These are phyloP conservation scores for Ramphastos sulfuratus DNA, from an alignment of 2,113 vertebrate species.

Conservation along the genomic window DNA sequence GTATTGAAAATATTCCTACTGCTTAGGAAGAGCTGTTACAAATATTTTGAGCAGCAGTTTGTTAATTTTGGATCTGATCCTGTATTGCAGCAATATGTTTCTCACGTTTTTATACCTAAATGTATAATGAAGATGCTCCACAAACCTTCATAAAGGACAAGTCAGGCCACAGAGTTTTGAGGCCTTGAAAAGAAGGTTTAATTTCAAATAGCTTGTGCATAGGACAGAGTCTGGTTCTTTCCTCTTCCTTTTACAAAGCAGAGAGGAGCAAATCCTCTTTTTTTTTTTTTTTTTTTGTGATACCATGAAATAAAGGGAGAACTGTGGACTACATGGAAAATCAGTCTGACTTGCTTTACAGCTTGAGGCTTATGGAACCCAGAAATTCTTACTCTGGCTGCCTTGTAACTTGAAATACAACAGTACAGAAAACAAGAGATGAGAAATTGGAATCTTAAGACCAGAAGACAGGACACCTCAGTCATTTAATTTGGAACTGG, in stretches of 20 bases:
- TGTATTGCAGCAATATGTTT: constrained; percentile 5
- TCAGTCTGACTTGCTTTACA: neutral
- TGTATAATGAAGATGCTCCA: neutral
- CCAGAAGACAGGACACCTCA: neutral
- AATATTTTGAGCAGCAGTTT: constrained; percentile 40
- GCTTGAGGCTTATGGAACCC: neutral
- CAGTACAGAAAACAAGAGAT: neutral
- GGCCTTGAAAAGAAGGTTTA: neutral
- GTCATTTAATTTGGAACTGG: neutral
- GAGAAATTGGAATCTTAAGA: neutral
- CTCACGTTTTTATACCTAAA: neutral
- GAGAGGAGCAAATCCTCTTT: neutral
- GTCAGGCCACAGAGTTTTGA: neutral
- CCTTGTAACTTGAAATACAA: neutral
- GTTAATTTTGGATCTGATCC: neutral
- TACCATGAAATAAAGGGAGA: neutral
- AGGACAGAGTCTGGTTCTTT: neutral
- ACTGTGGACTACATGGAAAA: neutral
- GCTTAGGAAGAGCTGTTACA: constrained; percentile 32
- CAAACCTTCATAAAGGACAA: neutral
- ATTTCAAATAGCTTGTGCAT: neutral
- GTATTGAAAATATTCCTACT: constrained; percentile 45
- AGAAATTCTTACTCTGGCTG: neutral
- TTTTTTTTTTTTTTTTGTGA: neutral
- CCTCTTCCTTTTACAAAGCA: neutral